Evolutionary conservation across 2,113 vertebrate species (phyloP).

Genomic region (Hucho hucho): DNA sequence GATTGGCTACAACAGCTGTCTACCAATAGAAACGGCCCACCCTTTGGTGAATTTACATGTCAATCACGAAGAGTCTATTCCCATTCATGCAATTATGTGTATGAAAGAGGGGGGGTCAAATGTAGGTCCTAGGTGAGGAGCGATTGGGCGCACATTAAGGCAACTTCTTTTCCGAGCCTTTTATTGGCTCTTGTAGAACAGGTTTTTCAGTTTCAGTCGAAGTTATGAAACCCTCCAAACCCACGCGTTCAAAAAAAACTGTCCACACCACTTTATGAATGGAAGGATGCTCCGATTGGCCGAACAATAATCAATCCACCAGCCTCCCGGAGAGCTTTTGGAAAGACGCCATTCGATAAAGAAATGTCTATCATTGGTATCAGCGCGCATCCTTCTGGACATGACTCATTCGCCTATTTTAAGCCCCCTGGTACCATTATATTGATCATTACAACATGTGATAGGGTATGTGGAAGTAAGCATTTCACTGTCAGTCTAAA

Average conservation of each 20-base stretch:
- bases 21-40: background rate
- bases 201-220: slow-evolving; percentile 72
- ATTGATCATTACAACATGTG: slow-evolving; percentile 15
- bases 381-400: slow-evolving; percentile 32
- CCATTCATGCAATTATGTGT: slow-evolving; percentile 68
- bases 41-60: slow-evolving; percentile 47
- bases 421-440: slow-evolving; percentile 39
- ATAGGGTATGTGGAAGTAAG: background rate
- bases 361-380: slow-evolving; percentile 8
- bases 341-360: slow-evolving; percentile 46
- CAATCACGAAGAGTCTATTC: slow-evolving; percentile 46
- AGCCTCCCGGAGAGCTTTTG: slow-evolving; percentile 40
- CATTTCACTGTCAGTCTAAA: background rate
- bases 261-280: slow-evolving; percentile 78
- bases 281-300: slow-evolving; percentile 69
- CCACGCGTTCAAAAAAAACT: slow-evolving; percentile 63
- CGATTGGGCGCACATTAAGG: slow-evolving; percentile 61
- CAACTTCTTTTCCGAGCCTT: slow-evolving; percentile 43
- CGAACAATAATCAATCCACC: slow-evolving; percentile 27
- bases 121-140: slow-evolving; percentile 27
- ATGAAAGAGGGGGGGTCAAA: slow-evolving; percentile 51
- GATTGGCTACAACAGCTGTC: slow-evolving; percentile 51
- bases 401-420: slow-evolving; percentile 62
- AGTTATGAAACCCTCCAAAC: slow-evolving; percentile 74
- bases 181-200: slow-evolving; percentile 67